Percentiles rank a stretch among this genome's conserved stretches.
Conservation (phyloP, 2,888 invertebrate genomes). For the Plebejus anna region DNA sequence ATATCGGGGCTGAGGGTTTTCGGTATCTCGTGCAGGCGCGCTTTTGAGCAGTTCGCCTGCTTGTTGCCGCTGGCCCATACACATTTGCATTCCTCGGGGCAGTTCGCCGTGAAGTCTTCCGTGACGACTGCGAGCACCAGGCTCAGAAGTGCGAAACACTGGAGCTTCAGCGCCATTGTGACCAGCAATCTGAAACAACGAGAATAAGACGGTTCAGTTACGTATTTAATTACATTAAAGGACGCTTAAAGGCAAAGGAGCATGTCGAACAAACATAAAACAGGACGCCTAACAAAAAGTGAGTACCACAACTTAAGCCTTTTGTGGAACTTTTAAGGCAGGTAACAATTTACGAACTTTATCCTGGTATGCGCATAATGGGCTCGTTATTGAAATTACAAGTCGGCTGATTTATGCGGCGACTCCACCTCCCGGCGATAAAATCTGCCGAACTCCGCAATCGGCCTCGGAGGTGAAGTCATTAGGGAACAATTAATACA, state of each 20-base stretch:
- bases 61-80: constrained; percentile 92
- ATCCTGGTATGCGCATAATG: constrained; percentile 16
- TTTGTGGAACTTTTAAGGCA: neutral
- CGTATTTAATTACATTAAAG: neutral
- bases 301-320: neutral
- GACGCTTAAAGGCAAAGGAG: neutral
- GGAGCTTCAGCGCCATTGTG: constrained; percentile 58
- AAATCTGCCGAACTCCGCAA: neutral
- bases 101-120: constrained; percentile 80
- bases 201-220: neutral
- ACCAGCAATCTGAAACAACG: constrained; percentile 53
- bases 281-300: neutral
- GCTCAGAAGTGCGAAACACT: constrained; percentile 47
- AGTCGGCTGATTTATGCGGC: constrained; percentile 8
- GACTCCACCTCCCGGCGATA: constrained; percentile 10
- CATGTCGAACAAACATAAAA: neutral
- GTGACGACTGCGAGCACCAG: constrained; percentile 52
- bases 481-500: constrained; percentile 10
- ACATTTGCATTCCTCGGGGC: constrained; percentile 86
- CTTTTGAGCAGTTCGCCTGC: constrained; percentile 87
- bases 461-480: constrained; percentile 5
- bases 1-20: constrained; percentile 85
- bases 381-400: constrained; percentile 13
- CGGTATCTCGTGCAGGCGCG: constrained; percentile 85
- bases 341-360: constrained; percentile 21